Evolutionary conservation across 2,888 invertebrate genomes (phyloP).

Genomic region (Leptura quadrifasciata): DNA sequence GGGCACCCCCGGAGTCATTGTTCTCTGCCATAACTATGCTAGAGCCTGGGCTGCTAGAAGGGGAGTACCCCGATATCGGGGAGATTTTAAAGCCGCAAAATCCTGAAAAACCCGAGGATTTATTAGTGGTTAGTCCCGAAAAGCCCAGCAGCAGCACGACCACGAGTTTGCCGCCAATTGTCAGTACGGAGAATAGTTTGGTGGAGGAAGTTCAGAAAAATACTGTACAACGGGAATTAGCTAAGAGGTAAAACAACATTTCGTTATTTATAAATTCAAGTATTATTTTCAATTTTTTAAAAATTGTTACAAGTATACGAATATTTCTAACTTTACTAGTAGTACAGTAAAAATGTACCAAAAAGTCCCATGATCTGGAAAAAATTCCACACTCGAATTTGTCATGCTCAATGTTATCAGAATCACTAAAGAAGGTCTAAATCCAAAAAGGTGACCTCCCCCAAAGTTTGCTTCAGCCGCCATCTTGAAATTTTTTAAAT

Average conservation of each 20-base stretch:
- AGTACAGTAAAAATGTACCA: too few species aligned
- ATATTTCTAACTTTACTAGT: too few species aligned
- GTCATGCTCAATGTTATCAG: too few species aligned
- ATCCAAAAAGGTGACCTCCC: too few species aligned
- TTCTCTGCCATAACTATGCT: constrained; percentile 76
- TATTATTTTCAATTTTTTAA: too few species aligned
- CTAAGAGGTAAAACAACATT: constrained; percentile 34
- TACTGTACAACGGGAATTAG: not conserved
- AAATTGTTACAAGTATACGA: too few species aligned
- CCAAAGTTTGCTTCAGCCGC: too few species aligned
- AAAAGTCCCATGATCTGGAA: too few species aligned
- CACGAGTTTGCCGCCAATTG: constrained; percentile 21
- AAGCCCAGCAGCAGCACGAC: constrained; percentile 40
- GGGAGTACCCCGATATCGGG: constrained; percentile 53
- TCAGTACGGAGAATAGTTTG: constrained; percentile 3
- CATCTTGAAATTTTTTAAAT: too few species aligned
- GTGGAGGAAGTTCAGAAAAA: constrained; percentile 20
- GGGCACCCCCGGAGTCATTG: constrained; percentile 78
- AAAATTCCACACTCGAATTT: too few species aligned
- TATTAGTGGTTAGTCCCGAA: constrained; percentile 13
- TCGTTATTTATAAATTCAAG: too few species aligned
- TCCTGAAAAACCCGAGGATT: not conserved
- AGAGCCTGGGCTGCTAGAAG: constrained; percentile 63
- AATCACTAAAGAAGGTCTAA: too few species aligned
- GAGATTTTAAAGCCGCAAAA: constrained; percentile 9